Conservation (phyloP, 2,113 vertebrate genomes). For the Pithys albifrons region DNA sequence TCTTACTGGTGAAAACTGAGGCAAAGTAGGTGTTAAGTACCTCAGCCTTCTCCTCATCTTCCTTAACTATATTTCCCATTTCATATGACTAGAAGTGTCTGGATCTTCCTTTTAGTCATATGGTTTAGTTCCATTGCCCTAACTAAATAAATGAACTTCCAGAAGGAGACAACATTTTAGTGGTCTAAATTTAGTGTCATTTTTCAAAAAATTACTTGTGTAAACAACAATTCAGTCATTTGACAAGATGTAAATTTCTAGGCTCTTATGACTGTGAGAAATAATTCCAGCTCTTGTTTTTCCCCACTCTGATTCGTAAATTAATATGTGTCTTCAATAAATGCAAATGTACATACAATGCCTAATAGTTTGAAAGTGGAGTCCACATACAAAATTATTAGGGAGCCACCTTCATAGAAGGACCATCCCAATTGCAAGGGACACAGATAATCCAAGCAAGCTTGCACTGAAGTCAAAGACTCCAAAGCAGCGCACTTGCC, state of each 20-base stretch:
- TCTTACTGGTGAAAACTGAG: no score
- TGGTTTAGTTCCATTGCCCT: background rate
- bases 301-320: background rate
- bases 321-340: background rate
- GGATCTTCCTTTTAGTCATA: background rate
- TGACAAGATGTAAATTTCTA: background rate
- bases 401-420: background rate
- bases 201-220: background rate
- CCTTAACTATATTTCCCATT: no score
- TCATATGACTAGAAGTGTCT: background rate
- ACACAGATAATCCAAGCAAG: background rate
- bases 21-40: no score
- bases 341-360: accelerated
- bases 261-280: background rate
- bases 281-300: background rate
- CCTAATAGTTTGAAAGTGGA: background rate
- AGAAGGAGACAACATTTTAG: background rate
- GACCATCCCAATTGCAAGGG: background rate
- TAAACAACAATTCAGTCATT: background rate
- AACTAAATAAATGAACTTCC: background rate
- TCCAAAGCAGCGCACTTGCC: background rate
- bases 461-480: background rate
- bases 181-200: background rate
- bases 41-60: no score
- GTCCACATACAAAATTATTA: background rate